Evolutionary conservation across 2,888 invertebrate genomes (phyloP), one percentile per base, ranked within the genome.

Genomic region (Petrophora chlorosata): DNA sequence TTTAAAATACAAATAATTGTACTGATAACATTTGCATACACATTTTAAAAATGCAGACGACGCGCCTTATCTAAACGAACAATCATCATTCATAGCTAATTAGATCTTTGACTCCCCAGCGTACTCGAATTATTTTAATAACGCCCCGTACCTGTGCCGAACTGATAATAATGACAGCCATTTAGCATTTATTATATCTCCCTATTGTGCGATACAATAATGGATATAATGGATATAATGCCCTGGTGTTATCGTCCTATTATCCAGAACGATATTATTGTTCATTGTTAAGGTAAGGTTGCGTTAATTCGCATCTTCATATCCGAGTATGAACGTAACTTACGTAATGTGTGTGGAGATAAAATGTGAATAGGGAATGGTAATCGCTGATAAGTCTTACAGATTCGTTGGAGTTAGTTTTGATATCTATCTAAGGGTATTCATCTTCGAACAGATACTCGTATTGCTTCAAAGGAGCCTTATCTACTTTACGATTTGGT

Each of bases 181-280:
- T 58, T 60, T 58, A 60, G 51, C 60, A 58, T 60, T 58, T 54
- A 61, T 54, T 58, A 53, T 53, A 56, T 53, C 52, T 50, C 56
- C 54, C 58, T 56, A 54, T 61, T 58, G 61, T 61, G 43, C 45
- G 44, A 60, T 58, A 54, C 43, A 58, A 56, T 55, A 53, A 53
- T 50, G 59, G 48, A 48, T 46, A 56, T 56, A 56, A 56, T 55
- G 40, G 32, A 42, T 42, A 56, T 52, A 52, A 52, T 52, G 41
- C 41, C 13, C 32, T 10, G 46, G 46, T 45, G 47, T 61, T 61
- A 61, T 58, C 56, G 22, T 48, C 36, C 51, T 53, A 56, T 60
- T 57, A 57, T 60, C 43, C 48, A 44, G 51, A 50, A 47, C 26
- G 48, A 36, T 49, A 53, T 59, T 45, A 52, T 42, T 39, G 41